These are phyloP conservation scores for Linnaemya tessellans DNA, from an alignment of 2,888 invertebrate genomes.

Conservation along the genomic window DNA sequence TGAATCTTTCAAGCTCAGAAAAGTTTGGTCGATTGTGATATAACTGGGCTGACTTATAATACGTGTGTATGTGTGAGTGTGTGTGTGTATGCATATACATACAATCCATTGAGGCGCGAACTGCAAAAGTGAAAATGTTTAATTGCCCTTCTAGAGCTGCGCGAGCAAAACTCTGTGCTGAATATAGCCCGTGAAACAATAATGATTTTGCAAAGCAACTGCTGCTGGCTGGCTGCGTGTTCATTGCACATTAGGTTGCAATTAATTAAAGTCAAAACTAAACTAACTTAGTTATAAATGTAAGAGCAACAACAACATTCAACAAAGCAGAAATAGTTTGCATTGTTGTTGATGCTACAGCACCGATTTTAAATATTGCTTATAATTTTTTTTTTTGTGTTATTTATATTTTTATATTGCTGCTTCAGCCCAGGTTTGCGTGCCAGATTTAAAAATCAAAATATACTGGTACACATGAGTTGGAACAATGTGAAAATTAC, in stretches of 20 bases:
- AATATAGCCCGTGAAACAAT: conserved; percentile 20
- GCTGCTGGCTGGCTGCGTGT: conserved; percentile 73
- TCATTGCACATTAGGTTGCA: conserved; percentile 72
- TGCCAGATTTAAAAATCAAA: conserved; percentile 34
- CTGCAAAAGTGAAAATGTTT: conserved; percentile 70
- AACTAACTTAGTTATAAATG: conserved; percentile 57
- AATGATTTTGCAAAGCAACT: conserved; percentile 55
- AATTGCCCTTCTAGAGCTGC: conserved; percentile 64
- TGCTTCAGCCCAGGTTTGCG: conserved; percentile 39
- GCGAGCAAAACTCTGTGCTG: conserved; percentile 26
- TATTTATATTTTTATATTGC: not conserved
- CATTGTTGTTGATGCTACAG: not conserved
- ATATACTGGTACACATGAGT: conserved; percentile 29
- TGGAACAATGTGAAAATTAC: conserved; percentile 54
- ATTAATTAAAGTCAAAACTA: conserved; percentile 72
- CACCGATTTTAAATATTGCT: conserved; percentile 43
- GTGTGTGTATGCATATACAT: not conserved
- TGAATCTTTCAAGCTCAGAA: not conserved
- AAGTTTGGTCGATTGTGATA: conserved; percentile 9
- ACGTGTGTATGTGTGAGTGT: not conserved
- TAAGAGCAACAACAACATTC: conserved; percentile 38
- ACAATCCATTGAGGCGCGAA: conserved; percentile 64
- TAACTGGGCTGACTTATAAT: not conserved
- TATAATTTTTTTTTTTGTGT: conserved; percentile 19
- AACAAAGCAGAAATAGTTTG: conserved; percentile 15